phyloP scores from a whole-genome alignment of 2,113 vertebrate genomes.

The Crocuta crocuta region DNA sequence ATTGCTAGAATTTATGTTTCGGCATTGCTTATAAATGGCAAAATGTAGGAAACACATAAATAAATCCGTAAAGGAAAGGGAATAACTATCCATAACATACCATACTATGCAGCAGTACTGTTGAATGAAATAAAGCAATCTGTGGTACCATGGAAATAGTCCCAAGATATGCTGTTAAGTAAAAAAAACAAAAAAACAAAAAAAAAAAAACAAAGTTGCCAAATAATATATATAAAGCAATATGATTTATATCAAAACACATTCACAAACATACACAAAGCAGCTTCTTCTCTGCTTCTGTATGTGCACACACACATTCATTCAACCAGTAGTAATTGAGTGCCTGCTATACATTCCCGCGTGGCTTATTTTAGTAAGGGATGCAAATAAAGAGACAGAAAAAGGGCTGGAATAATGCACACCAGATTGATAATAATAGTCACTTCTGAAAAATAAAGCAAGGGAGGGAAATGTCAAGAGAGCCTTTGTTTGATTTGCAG shows the following conservation, averaged over 20 bases:
- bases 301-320: not conserved
- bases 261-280: constrained; percentile 21
- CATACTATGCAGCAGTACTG: not conserved
- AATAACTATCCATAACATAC: not conserved
- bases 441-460: not conserved
- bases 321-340: not conserved
- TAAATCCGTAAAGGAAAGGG: not conserved
- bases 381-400: not conserved
- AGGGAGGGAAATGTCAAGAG: not conserved
- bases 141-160: not conserved
- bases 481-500: not conserved
- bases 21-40: not conserved
- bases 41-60: not conserved
- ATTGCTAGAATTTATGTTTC: not conserved
- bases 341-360: not conserved
- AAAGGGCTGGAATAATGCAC: not conserved
- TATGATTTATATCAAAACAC: constrained; percentile 32
- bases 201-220: constrained; percentile 30
- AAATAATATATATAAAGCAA: constrained; percentile 41
- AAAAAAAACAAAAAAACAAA: not conserved
- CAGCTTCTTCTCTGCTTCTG: not conserved
- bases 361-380: not conserved
- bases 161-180: not conserved
- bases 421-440: not conserved
- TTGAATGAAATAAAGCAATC: not conserved